Evolutionary conservation across 2,797 vertebrate genomes (phyloP).

Genomic region (Catamblyrhynchus diadema): DNA sequence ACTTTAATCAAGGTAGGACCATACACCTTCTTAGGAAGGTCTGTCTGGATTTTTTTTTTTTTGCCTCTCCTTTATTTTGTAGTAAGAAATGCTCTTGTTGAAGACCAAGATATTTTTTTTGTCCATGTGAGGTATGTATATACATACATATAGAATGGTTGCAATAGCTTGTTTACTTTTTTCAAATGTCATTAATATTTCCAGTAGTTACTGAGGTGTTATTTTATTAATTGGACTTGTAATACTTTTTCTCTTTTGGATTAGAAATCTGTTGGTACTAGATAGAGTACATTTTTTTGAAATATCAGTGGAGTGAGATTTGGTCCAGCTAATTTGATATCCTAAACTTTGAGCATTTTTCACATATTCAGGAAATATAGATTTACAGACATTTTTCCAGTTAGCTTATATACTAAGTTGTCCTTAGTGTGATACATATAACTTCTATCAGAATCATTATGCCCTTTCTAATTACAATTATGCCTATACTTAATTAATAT

Average conservation of each 20-base stretch:
- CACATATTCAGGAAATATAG: background rate
- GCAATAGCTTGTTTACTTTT: background rate
- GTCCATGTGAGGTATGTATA: background rate
- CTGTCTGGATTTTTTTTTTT: background rate
- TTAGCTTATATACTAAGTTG: background rate
- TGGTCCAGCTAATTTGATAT: background rate
- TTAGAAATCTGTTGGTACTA: background rate
- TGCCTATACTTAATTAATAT: background rate
- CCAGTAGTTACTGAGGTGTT: background rate
- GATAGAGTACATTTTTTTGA: background rate
- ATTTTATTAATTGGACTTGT: background rate
- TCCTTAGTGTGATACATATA: background rate
- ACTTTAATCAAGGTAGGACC: background rate
- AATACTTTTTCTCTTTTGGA: background rate
- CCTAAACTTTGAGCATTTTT: background rate
- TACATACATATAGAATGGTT: background rate
- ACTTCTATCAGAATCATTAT: background rate
- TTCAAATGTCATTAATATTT: background rate
- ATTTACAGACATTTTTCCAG: background rate
- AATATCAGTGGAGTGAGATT: background rate
- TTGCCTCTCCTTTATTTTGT: background rate
- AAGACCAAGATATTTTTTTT: background rate
- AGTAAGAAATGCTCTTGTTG: background rate
- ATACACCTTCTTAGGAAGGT: background rate
- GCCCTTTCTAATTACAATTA: background rate